A percentile compares a stretch with the other conserved stretches of the same genome.
phyloP scores from a whole-genome alignment of 2,888 invertebrate species.

The Heteropelma amictum region DNA sequence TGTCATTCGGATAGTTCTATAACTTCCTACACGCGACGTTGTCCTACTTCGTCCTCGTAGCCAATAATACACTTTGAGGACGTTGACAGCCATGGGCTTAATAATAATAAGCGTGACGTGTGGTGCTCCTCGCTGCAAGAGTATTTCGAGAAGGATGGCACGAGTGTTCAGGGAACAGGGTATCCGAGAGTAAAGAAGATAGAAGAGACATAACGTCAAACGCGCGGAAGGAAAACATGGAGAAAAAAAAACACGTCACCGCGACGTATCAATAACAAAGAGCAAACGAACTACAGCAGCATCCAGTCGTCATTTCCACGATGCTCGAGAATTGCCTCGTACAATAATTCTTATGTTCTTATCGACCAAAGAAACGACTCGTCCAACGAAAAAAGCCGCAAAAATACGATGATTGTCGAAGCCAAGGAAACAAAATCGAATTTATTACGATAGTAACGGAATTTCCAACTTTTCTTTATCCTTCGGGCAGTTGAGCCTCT shows the following conservation, averaged over 20 bases:
- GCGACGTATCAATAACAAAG: background rate
- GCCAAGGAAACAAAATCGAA: no score
- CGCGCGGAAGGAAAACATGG: background rate
- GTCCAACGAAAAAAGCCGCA: no score
- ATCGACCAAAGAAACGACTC: no score
- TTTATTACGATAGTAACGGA: no score
- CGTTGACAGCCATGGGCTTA: slow-evolving; percentile 3
- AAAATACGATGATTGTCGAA: no score
- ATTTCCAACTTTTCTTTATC: no score
- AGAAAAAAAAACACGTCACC: background rate
- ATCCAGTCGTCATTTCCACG: no score
- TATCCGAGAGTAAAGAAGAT: background rate
- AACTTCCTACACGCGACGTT: slow-evolving; percentile 6
- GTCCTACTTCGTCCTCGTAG: slow-evolving; percentile 19
- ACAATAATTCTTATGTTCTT: no score
- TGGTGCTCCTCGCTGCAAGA: background rate
- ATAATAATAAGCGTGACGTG: slow-evolving; percentile 12
- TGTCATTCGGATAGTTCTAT: slow-evolving; percentile 18
- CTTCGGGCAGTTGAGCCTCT: background rate
- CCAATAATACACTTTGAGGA: slow-evolving; percentile 19
- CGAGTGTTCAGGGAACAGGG: background rate
- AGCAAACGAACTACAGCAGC: background rate
- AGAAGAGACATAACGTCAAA: background rate
- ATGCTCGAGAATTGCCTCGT: no score
- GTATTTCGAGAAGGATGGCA: background rate